Base-by-base conservation (phyloP, 2,797 vertebrate species). In the Tragelaphus oryx region DNA sequence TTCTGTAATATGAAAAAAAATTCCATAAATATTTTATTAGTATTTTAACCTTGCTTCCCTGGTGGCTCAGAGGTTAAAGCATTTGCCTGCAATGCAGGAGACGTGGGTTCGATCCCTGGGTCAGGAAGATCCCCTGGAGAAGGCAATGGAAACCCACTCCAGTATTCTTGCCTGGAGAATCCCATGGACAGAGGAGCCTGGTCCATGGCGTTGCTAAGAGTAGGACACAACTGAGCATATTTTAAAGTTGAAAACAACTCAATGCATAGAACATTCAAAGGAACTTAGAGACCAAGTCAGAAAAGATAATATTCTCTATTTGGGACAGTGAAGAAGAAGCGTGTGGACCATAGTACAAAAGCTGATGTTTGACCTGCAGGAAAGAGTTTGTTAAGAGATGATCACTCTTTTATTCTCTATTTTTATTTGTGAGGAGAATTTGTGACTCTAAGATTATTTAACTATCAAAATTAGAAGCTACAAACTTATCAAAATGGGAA, bases 331-430 rank as follows among this genome's bases (percentile, higher is more conserved):
- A 41, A 26, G 71, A n/a, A 7, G 57, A 41, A 8, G 1, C 0
- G 0, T 30, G 5, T 12, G 22, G 5, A 28, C 6, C 8, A 0
- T 1, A 2, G 0, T 1, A 24, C 18, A 8, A 60, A 76, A 14
- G 5, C 18, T 11, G 8, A 4, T 1, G 1, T 6, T 33, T 54
- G 37, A 16, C 12, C 28, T 2, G 2, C 22, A 48, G 59, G 44
- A 54, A 20, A 48, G n/a, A 18, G 4, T 5, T 0, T 9, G 28
- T 13, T 44, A n/a, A 33, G 37, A 48, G 37, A 24, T 17, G 60
- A 11, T 17, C 26, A 1, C 8, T 18, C 24, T 16, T 62, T 89
- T 54, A 2, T 11, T 26, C 50, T 54, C 8, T 22, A n/a, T 52
- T 52, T 79, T 79, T 79, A 52, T 48, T 68, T 24, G 2, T 17